A percentile compares a stretch with the other conserved stretches of the same genome.
Conservation (phyloP, 2,797 vertebrate genomes). For the Xyrichtys novacula region DNA sequence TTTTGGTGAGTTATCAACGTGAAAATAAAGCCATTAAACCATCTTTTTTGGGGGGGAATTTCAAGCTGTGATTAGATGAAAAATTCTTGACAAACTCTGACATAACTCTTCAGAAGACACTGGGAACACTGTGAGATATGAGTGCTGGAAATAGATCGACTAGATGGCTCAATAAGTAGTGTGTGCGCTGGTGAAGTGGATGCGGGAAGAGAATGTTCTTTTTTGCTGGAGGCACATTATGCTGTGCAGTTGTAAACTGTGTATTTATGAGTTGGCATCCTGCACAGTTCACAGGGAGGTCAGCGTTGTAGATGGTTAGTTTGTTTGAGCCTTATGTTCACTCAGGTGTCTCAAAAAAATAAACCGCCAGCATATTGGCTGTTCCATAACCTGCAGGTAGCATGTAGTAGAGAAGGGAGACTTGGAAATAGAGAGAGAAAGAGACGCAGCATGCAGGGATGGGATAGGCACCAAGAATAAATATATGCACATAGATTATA, state of each 20-base stretch:
- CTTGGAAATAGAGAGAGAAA: background rate
- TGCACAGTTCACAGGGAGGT: constrained; percentile 64
- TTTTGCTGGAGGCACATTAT: constrained; percentile 44
- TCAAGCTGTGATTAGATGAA: constrained; percentile 1
- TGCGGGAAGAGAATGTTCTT: constrained; percentile 43
- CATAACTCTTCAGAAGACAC: constrained; percentile 6
- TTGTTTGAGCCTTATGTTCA: constrained; percentile 43
- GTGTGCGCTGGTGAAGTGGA: constrained; percentile 42
- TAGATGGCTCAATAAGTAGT: constrained; percentile 31
- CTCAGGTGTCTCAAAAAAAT: constrained; percentile 18
- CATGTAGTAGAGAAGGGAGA: background rate
- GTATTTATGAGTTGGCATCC: constrained; percentile 61
- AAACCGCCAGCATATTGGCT: background rate
- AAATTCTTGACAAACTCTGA: constrained; percentile 11
- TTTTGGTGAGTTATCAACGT: constrained; percentile 16
- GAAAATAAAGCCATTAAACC: constrained; percentile 7
- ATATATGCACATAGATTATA: constrained; percentile 9
- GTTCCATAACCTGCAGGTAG: background rate
- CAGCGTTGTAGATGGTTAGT: constrained; percentile 47
- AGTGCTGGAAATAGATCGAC: constrained; percentile 33
- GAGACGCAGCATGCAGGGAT: background rate
- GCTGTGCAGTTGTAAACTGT: constrained; percentile 51
- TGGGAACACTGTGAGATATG: constrained; percentile 7
- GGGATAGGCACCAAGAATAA: constrained; percentile 3
- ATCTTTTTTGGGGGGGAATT: background rate